phyloP scores from a whole-genome alignment of 1,140 invertebrate genomes.

The Drosophila tsacasi region DNA sequence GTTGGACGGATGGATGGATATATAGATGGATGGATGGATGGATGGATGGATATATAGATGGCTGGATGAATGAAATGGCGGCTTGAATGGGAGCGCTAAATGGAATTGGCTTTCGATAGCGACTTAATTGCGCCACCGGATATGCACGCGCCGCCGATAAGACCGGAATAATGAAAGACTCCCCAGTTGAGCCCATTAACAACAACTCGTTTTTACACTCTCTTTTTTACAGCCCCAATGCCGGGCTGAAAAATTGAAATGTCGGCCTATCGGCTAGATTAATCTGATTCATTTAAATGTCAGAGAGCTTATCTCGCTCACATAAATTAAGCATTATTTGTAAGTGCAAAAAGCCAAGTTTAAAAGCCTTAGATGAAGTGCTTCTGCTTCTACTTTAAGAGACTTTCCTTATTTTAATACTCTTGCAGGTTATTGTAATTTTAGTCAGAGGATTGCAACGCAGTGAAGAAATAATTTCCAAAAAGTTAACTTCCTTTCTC shows the following conservation, averaged over 20 bases:
- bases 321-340: constrained; percentile 33
- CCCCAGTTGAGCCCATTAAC: constrained; percentile 31
- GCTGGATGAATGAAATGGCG: constrained; percentile 24
- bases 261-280: constrained; percentile 34
- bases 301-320: constrained; percentile 15
- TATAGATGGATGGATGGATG: constrained; percentile 13
- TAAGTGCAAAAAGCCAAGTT: not conserved
- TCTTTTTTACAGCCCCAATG: constrained; percentile 11
- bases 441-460: too few relatives aligned
- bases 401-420: not conserved
- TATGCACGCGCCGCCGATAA: constrained; percentile 55
- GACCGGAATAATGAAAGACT: constrained; percentile 26
- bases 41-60: not conserved
- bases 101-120: constrained; percentile 56
- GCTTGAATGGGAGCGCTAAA: constrained; percentile 15
- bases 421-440: too few relatives aligned
- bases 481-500: too few relatives aligned
- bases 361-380: constrained; percentile 3
- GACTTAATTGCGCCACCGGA: constrained; percentile 59
- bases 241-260: constrained; percentile 32
- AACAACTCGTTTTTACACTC: constrained; percentile 34
- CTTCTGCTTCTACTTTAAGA: too few relatives aligned
- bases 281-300: constrained; percentile 42
- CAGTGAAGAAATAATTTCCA: too few relatives aligned
- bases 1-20: constrained; percentile 22